A percentile compares a stretch with the other conserved stretches of the same genome.
Conservation (phyloP, 2,888 invertebrate genomes). For the Eristalinus aeneus region DNA sequence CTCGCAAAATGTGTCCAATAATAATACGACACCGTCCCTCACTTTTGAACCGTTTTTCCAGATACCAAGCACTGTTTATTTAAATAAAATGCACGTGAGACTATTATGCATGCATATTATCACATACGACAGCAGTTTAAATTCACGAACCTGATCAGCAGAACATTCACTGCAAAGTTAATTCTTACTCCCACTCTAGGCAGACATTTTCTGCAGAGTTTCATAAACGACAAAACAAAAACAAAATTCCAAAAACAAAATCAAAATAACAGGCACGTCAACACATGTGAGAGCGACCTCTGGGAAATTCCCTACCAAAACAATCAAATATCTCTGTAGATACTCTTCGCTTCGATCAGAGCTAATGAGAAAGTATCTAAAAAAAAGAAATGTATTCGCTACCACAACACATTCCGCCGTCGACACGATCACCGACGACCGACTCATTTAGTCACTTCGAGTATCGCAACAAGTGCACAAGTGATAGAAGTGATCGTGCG, state of each 20-base stretch:
- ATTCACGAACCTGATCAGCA: conserved; percentile 51
- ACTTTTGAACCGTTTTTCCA: neutral
- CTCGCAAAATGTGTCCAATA: neutral
- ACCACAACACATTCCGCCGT: conserved; percentile 31
- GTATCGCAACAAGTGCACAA: conserved; percentile 68
- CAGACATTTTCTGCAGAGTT: neutral
- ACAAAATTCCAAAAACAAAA: neutral
- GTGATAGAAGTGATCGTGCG: conserved; percentile 41
- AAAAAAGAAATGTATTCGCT: conserved; percentile 48
- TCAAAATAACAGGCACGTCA: neutral
- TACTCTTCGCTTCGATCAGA: conserved; percentile 39
- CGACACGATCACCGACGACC: conserved; percentile 4
- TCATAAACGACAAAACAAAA: conserved; percentile 9
- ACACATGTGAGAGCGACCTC: conserved; percentile 4
- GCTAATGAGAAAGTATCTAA: conserved; percentile 67
- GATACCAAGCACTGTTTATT: conserved; percentile 19
- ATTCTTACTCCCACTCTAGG: too few relatives aligned
- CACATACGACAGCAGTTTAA: conserved; percentile 43
- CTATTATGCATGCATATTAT: conserved; percentile 59
- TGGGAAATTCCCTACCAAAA: conserved; percentile 39
- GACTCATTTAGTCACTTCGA: conserved; percentile 63
- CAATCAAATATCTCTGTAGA: conserved; percentile 27
- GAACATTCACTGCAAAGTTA: conserved; percentile 15
- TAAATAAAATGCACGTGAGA: conserved; percentile 52
- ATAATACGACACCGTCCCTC: neutral